A percentile compares a stretch with the other conserved stretches of the same genome.
These are phyloP conservation scores for Sebastes cheni DNA, from an alignment of 2,797 vertebrate species.

Conservation along the genomic window DNA sequence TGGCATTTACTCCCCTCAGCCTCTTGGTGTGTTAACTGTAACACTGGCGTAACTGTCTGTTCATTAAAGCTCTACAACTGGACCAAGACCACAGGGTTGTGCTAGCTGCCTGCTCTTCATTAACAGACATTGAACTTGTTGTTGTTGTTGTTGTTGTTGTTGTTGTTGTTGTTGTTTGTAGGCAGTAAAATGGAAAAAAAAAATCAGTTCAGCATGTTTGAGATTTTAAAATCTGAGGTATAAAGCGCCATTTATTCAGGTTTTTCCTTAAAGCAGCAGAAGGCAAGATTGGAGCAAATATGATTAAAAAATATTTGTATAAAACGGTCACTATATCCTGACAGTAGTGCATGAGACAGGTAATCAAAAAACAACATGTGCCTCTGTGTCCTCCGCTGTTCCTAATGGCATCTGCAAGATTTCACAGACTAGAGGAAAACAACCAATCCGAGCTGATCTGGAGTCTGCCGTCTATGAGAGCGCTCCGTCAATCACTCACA, in stretches of 20 bases:
- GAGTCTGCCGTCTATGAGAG: no score
- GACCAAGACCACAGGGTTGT: slow-evolving; percentile 37
- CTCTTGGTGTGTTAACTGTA: slow-evolving; percentile 93
- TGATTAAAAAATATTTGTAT: no score
- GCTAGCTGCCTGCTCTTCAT: not conserved
- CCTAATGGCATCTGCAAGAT: no score
- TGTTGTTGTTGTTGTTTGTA: not conserved
- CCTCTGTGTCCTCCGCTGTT: no score
- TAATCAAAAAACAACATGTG: no score
- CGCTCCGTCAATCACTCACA: no score
- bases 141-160: not conserved
- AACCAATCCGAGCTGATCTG: rapidly evolving
- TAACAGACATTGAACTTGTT: not conserved
- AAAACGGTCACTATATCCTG: no score
- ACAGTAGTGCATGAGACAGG: no score
- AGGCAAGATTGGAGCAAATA: no score
- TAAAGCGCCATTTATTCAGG: no score
- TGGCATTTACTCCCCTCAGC: slow-evolving; percentile 91
- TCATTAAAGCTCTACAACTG: slow-evolving; percentile 88
- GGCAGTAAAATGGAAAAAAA: not conserved
- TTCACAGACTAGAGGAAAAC: no score
- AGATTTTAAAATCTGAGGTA: not conserved
- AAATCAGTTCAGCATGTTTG: not conserved
- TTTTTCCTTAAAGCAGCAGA: no score
- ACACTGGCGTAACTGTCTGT: slow-evolving; percentile 92